Evolutionary conservation across 2,797 vertebrate genomes (phyloP), one percentile per base, ranked within the genome.

Genomic region (Leptoclinus maculatus): DNA sequence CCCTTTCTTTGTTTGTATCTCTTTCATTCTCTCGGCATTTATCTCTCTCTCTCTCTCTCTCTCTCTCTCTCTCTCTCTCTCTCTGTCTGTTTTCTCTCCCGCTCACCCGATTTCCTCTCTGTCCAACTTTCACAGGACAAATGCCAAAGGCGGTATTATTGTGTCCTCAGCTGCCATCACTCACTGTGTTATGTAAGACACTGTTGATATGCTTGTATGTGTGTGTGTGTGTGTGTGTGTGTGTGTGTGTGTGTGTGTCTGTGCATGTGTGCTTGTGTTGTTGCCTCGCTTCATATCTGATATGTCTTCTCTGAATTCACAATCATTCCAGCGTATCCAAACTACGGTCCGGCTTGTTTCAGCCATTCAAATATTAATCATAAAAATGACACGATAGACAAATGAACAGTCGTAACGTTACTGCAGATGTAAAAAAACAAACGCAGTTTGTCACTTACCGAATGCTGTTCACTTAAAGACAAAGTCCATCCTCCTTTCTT

Each of bases 141-240:
- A 92, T 88, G 90, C 91, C 90, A 93, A 91, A 87, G 86, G 93
- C 90, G 70, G 82, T 85, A 83, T 87, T 91, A 86, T 88, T 88
- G 87, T 91, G 92, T 91, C 92, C 90, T 94, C 93, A 93, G 90
- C 91, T 88, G 88, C 93, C 93, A 92, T 92, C 93, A 88, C 89
- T 89, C 87, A 88, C 85, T 81, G 76, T 64, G 87, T 94, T 93
- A 91, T 82, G 80, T 93, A 92, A 93, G 78, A 86, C 74, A 72
- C 54, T 78, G 75, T 71, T 84, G 82, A 79, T 84, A 82, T 79
- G 71, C 70, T 67, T 72, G 64, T 38, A 27, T 54, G 74, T 70
- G 38, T 71, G 71, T 80, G 7, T 73, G 43, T 72, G 36, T 74
- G 63, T 64, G 41, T 47, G 19, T 65, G 25, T 29, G 27, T 45